These are phyloP conservation scores for Butorides virescens DNA, from an alignment of 2,113 vertebrate genomes.

Conservation along the genomic window DNA sequence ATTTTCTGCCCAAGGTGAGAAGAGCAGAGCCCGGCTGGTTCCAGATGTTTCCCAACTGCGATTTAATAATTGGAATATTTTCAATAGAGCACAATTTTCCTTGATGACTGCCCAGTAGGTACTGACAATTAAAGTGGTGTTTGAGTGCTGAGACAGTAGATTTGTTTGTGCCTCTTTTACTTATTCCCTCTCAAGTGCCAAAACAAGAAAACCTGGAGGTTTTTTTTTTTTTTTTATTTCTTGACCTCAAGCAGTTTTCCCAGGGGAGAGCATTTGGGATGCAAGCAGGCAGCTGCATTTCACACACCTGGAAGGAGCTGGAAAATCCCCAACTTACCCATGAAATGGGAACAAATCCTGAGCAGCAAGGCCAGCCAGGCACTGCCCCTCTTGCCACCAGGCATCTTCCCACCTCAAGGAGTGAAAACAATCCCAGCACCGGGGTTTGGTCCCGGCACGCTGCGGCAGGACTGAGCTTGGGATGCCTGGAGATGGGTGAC, in stretches of 20 bases:
- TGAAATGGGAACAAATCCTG: fast-evolving
- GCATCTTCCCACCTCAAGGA: fast-evolving
- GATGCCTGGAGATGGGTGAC: background rate
- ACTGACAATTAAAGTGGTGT: background rate
- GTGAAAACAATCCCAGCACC: fast-evolving
- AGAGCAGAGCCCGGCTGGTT: background rate
- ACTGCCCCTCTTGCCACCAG: background rate
- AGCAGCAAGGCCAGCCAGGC: background rate
- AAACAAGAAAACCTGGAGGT: background rate
- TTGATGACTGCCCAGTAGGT: fast-evolving
- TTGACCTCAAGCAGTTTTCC: background rate
- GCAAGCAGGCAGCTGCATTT: background rate
- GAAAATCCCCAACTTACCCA: background rate
- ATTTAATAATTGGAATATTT: background rate
- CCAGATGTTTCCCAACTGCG: background rate
- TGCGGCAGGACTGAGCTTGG: background rate
- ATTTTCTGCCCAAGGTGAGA: background rate
- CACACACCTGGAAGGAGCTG: background rate
- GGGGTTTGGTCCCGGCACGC: no score
- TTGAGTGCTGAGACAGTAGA: background rate
- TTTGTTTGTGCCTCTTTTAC: fast-evolving
- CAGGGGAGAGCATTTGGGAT: no score
- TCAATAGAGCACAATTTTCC: background rate
- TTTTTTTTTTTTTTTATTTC: background rate
- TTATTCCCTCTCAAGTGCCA: background rate